These are phyloP conservation scores for Listrodromus nycthemerus DNA, from an alignment of 2,888 invertebrate genomes.

Conservation along the genomic window DNA sequence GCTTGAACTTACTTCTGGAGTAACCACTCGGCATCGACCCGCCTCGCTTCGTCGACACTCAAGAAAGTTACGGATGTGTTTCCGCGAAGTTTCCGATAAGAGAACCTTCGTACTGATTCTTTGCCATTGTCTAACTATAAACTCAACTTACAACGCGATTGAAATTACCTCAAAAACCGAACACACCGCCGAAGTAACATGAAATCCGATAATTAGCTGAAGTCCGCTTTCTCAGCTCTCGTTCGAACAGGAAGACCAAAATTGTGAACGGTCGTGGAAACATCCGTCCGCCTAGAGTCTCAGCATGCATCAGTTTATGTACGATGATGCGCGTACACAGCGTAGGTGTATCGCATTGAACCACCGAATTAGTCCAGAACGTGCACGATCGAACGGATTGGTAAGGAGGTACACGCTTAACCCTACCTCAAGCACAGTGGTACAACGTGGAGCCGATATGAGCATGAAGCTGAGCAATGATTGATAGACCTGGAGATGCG, in stretches of 20 bases:
- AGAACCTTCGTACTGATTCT: neutral
- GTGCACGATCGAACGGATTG: conserved; percentile 12
- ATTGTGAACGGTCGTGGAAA: neutral
- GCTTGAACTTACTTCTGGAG: neutral
- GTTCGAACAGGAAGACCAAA: neutral
- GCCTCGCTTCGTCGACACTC: neutral
- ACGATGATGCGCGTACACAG: neutral
- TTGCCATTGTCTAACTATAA: neutral
- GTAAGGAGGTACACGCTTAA: conserved; percentile 10
- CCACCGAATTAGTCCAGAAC: neutral
- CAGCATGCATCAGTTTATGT: neutral
- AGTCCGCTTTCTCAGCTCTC: neutral
- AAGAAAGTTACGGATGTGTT: conserved; percentile 12
- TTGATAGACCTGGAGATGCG: conserved; percentile 51
- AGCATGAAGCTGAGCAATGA: conserved; percentile 51
- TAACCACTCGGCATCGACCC: neutral
- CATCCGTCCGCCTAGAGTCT: neutral
- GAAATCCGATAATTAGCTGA: neutral
- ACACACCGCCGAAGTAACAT: neutral
- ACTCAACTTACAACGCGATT: neutral
- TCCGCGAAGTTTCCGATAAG: neutral
- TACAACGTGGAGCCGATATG: conserved; percentile 36
- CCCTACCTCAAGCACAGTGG: neutral
- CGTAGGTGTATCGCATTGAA: neutral
- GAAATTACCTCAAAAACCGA: neutral